These are phyloP conservation scores for Alligator sinensis DNA, from an alignment of 2,113 vertebrate genomes.

Conservation along the genomic window DNA sequence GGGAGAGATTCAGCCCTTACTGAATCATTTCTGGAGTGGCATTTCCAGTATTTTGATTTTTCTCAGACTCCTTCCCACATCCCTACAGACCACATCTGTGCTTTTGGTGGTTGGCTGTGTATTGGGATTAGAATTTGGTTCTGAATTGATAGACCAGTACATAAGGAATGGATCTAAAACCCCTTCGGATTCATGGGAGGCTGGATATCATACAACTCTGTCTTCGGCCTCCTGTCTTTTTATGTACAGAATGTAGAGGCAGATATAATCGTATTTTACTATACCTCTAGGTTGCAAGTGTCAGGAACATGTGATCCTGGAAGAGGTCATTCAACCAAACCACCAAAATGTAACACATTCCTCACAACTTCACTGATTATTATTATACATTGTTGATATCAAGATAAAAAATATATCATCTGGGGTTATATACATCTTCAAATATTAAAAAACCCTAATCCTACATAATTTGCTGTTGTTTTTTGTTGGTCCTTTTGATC, in stretches of 20 bases:
- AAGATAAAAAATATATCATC: background rate
- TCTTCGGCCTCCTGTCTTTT: background rate
- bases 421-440: background rate
- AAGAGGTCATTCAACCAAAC: background rate
- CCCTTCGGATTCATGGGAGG: background rate
- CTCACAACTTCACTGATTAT: slow-evolving; percentile 1
- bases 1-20: background rate
- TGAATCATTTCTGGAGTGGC: background rate
- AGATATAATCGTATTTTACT: background rate
- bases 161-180: background rate
- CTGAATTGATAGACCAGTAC: rapidly evolving
- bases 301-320: background rate
- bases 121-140: background rate
- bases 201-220: background rate
- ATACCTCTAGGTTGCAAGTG: background rate
- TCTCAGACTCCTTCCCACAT: background rate
- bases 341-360: slow-evolving; percentile 25
- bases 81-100: background rate
- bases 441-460: background rate
- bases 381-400: background rate
- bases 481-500: background rate
- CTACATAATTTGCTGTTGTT: rapidly evolving
- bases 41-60: background rate
- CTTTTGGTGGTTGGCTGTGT: background rate
- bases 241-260: background rate